Evolutionary conservation across 2,113 vertebrate species (phyloP), one percentile per base, ranked within the genome.

Genomic region (Xerus inauris): DNA sequence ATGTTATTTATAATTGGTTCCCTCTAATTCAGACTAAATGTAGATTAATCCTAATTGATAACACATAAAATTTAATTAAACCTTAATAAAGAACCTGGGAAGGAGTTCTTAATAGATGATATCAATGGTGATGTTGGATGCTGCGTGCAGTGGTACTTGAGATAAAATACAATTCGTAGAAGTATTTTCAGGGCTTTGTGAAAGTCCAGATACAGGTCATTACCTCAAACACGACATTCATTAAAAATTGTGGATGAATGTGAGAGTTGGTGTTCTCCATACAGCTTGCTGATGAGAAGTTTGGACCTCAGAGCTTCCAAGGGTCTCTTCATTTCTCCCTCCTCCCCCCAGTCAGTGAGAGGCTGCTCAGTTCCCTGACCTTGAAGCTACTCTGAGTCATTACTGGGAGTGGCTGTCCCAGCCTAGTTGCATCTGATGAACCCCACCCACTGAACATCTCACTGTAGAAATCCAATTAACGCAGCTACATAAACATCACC

Each of bases 1-100:
- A 97, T 98, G 98, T 98, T 97, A 98, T 97, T 98, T 97, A 96
- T 98, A 97, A 98, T 93, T 97, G 97, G 97, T 72, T 97, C 94
- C 96, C 86, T 94, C 98, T 97, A 98, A 98, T 97, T 98, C 97
- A 97, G 97, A 98, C 95, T 97, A 98, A 96, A 98, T 98, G 89
- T 81, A 97, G 97, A 98, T 98, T 98, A 98, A 98, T 97, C 97
- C 79, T 97, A 97, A 98, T 98, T 98, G 98, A 98, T 98, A 98
- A 96, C 89, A 82, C 97, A 94, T 94, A 98, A 98, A 96, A 98
- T 98, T 98, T 97, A 98, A 98, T 98, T 98, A 98, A 98, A 97
- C 76, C 94, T 97, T 97, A 91, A 98, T 97, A 97, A 82, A 88
- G 97, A 96, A 96, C 49, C 82, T 88, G 88, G 38, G 94, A 97